A percentile compares a stretch with the other conserved stretches of the same genome.
These are phyloP conservation scores for Montipora cactus DNA, from an alignment of 64 coral and sea anemone species.

Conservation along the genomic window DNA sequence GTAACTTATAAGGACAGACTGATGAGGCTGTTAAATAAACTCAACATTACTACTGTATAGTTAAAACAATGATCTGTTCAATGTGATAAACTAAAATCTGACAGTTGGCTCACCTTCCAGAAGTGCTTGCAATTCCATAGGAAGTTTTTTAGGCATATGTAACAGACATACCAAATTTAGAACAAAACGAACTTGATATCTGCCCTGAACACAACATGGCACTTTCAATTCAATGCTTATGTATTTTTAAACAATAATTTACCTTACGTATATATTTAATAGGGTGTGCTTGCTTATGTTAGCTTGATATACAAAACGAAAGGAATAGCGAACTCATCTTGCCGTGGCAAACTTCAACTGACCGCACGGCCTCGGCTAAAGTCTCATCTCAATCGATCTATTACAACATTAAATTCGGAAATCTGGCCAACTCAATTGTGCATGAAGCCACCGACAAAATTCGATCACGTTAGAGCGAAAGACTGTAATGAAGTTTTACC, in stretches of 20 bases:
- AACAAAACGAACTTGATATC: not conserved
- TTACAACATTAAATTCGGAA: too few species aligned
- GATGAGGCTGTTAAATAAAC: not conserved
- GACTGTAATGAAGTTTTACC: too few species aligned
- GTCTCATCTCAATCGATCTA: too few species aligned
- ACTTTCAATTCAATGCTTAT: not conserved
- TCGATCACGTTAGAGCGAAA: too few species aligned
- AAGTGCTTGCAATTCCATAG: not conserved
- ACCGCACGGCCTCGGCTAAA: too few species aligned
- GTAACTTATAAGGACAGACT: not conserved
- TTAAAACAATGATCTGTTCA: not conserved
- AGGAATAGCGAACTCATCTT: too few species aligned
- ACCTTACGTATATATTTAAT: not conserved
- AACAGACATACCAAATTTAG: conserved; percentile 2
- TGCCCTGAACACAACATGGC: not conserved
- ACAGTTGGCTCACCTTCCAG: not conserved
- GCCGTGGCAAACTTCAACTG: too few species aligned
- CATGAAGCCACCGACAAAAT: too few species aligned
- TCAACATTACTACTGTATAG: not conserved
- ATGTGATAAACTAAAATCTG: not conserved
- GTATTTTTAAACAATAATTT: not conserved
- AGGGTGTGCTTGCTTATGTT: too few species aligned
- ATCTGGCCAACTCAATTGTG: too few species aligned
- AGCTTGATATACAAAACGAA: too few species aligned
- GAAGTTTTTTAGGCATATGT: not conserved